Evolutionary conservation across 2,797 vertebrate genomes (phyloP), one percentile per base, ranked within the genome.

Genomic region (Coregonus ussuriensis): DNA sequence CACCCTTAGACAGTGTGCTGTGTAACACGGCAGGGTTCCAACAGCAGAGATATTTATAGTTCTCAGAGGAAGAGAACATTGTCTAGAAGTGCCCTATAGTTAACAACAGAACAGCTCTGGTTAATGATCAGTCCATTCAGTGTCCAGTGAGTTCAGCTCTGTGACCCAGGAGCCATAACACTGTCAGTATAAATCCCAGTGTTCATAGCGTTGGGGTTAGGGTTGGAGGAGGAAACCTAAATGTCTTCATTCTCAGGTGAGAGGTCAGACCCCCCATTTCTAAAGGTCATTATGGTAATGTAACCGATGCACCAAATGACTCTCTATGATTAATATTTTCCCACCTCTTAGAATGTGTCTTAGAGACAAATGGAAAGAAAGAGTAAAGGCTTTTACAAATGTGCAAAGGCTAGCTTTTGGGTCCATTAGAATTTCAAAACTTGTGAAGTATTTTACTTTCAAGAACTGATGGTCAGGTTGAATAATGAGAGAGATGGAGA

Each of bases 101-200:
- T 21, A 21, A 33, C 4, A 4, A 33, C 35, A 37, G 35, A 37
- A 6, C 35, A 37, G 35, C 88, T 76, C 76, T 91, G 88, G 93
- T 93, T 92, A 93, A 93, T 93, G 88, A 93, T 92, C 92, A 89
- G 85, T 89, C 82, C 84, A 90, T 90, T 92, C 88, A 90, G 74
- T 85, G 86, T 82, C 85, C 76, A 81, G 83, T 81, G 89, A 90
- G 89, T 93, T 89, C 86, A 54, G 80, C 85, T 89, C 86, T 84
- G 87, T 80, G 90, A 91, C 92, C 92, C 89, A 91, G 90, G 89
- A 92, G 92, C 90, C 81, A 69, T 90, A 91, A 93, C 91, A 88
- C 90, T 92, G 91, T 92, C 92, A 90, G 85, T 85, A 94, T 93
- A 93, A 94, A 94, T 94, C 93, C 92, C 88, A 88, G 87, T 75